These are phyloP conservation scores for Cotesia glomerata DNA, from an alignment of 1,140 invertebrate species.

Conservation along the genomic window DNA sequence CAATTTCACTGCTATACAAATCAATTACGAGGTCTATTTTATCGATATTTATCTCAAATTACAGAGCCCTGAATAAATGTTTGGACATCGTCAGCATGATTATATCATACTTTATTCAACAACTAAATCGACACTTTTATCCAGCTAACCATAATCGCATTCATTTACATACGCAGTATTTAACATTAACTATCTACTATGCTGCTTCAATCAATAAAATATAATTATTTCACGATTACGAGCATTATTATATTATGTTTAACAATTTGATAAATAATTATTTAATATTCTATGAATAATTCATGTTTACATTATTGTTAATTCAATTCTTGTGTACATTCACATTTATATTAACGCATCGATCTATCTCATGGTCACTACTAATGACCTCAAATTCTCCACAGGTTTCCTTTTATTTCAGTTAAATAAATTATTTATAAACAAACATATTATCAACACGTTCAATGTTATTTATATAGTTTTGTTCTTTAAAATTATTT, in stretches of 20 bases:
- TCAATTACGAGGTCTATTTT: neutral
- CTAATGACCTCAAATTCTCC: neutral
- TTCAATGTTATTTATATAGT: too few relatives aligned
- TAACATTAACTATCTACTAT: neutral
- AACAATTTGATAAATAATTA: neutral
- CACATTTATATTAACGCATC: neutral
- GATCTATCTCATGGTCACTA: conserved; percentile 13
- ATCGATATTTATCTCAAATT: neutral
- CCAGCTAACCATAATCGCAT: neutral
- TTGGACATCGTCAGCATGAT: neutral
- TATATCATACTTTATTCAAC: neutral
- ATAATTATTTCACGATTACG: neutral
- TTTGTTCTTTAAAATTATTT: too few relatives aligned
- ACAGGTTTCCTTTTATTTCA: neutral
- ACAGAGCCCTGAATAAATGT: neutral
- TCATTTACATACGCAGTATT: neutral
- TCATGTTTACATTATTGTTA: too few relatives aligned
- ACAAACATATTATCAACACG: too few relatives aligned
- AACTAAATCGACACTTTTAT: neutral
- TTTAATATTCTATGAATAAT: neutral
- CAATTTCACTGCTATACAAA: conserved; percentile 1
- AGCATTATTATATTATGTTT: too few relatives aligned
- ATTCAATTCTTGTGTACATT: too few relatives aligned
- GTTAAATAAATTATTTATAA: too few relatives aligned
- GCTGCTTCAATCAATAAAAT: neutral